Conservation (phyloP, 2,888 invertebrate species). For the Bembecia ichneumoniformis region DNA sequence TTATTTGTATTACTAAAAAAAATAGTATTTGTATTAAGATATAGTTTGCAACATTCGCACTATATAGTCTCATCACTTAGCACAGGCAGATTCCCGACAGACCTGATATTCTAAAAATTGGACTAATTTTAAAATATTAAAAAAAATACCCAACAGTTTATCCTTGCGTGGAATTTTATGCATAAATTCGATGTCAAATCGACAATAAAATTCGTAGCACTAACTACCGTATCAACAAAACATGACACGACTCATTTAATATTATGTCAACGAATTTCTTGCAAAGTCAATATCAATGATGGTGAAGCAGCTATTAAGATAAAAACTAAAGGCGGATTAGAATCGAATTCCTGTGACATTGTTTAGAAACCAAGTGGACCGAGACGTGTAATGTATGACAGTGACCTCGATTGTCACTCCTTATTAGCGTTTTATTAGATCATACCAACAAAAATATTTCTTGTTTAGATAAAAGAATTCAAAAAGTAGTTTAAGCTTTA, state of each 20-base stretch:
- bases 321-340: slow-evolving; percentile 8
- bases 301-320: slow-evolving; percentile 2
- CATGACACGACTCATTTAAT: neutral
- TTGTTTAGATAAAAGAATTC: no score
- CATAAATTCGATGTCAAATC: neutral
- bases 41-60: no score
- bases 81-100: no score
- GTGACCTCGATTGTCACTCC: slow-evolving; percentile 25
- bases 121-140: no score
- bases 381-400: slow-evolving; percentile 22
- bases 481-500: no score
- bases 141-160: no score
- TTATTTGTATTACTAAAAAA: no score
- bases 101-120: no score
- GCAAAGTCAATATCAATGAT: neutral
- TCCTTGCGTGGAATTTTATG: no score
- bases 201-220: neutral
- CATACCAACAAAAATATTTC: slow-evolving; percentile 6
- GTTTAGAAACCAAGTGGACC: slow-evolving; percentile 20
- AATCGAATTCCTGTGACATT: slow-evolving; percentile 17
- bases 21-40: no score
- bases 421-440: slow-evolving; percentile 17
- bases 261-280: neutral
- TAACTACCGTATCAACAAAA: neutral
- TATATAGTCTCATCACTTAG: no score